Evolutionary conservation across 2,797 vertebrate genomes (phyloP).

Genomic region (Etheostoma nigrum): DNA sequence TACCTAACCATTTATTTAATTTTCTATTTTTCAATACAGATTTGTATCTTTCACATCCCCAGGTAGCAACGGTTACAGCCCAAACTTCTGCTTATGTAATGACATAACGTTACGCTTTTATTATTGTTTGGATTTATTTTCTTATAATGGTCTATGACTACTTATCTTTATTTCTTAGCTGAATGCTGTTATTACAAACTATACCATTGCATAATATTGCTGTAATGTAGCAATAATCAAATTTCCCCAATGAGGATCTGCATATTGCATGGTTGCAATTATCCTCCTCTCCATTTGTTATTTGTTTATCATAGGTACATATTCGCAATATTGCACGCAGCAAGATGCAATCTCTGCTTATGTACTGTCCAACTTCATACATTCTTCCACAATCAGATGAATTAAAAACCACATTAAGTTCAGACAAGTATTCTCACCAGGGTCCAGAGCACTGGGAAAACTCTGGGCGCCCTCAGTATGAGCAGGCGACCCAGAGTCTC

Average conservation of each 20-base stretch:
- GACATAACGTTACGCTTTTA: not conserved
- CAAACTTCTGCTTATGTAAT: not conserved
- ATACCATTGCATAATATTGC: conserved; percentile 4
- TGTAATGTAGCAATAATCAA: conserved; percentile 22
- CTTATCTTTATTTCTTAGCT: conserved; percentile 18
- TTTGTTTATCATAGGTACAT: conserved; percentile 28
- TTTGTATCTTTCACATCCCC: conserved; percentile 1
- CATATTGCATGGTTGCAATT: conserved; percentile 35
- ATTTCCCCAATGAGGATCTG: conserved; percentile 23
- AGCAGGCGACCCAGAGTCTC: conserved; percentile 93
- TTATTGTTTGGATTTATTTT: conserved; percentile 5
- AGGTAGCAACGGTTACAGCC: not conserved
- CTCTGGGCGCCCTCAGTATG: conserved; percentile 91
- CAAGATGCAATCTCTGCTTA: not conserved
- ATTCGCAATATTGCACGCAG: conserved; percentile 1
- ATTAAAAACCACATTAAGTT: conserved; percentile 1
- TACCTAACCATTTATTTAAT: conserved; percentile 3
- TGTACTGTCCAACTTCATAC: not conserved
- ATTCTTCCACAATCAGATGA: not conserved
- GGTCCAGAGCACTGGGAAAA: conserved; percentile 96
- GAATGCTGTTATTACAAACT: conserved; percentile 5
- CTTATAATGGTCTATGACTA: not conserved
- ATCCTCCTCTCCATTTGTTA: conserved; percentile 18
- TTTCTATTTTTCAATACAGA: not conserved
- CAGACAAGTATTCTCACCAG: conserved; percentile 84